These are phyloP conservation scores for Melipona quadrifasciata DNA, from an alignment of 1,140 invertebrate species.

Conservation along the genomic window DNA sequence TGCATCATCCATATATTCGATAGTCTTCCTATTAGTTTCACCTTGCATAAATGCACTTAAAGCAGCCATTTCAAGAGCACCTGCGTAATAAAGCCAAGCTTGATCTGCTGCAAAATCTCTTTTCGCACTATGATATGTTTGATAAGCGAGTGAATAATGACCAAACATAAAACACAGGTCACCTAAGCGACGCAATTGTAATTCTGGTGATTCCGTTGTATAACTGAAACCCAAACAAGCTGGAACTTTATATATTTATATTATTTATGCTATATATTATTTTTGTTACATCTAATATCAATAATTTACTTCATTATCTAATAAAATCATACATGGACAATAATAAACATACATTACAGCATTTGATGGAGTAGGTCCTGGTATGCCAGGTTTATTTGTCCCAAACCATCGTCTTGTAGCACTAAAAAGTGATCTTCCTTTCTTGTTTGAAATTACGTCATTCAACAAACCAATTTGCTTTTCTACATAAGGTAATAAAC, in stretches of 20 bases:
- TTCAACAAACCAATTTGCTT: conserved; percentile 91
- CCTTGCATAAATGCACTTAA: conserved; percentile 95
- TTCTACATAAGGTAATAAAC: conserved; percentile 94
- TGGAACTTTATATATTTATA: conserved; percentile 44
- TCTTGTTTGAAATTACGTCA: conserved; percentile 93
- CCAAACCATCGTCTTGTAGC: conserved; percentile 98
- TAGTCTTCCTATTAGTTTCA: conserved; percentile 88
- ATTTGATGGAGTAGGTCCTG: conserved; percentile 86
- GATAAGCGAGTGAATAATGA: conserved; percentile 95
- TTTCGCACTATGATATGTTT: conserved; percentile 97
- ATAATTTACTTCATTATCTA: background rate
- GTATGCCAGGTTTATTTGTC: conserved; percentile 90
- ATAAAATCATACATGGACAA: conserved; percentile 3
- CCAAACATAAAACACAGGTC: conserved; percentile 99
- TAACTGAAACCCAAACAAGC: conserved; percentile 84
- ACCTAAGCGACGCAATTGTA: conserved; percentile 95
- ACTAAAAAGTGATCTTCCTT: conserved; percentile 94
- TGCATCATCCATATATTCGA: conserved; percentile 96
- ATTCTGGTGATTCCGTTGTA: conserved; percentile 93
- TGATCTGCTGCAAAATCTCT: conserved; percentile 97
- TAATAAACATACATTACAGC: conserved; percentile 88
- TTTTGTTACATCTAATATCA: background rate
- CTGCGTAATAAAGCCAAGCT: conserved; percentile 98
- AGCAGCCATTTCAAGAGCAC: conserved; percentile 97
- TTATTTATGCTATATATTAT: conserved; percentile 1